Percentiles rank a stretch among this genome's conserved stretches.
Conservation (phyloP, 2,113 vertebrate species). For the Podarcis raffonei region DNA sequence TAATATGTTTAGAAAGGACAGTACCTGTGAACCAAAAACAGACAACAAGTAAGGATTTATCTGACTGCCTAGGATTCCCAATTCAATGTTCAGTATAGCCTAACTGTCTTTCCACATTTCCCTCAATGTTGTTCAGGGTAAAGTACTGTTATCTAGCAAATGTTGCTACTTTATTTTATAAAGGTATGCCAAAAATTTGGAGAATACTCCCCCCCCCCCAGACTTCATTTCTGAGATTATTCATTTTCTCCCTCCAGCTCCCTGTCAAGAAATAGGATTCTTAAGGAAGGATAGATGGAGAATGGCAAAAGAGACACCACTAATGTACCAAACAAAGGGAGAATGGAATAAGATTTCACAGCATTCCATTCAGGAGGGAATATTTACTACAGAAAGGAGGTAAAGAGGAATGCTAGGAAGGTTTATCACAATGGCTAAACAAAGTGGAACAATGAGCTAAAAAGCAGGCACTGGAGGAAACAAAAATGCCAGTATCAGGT, state of each 20-base stretch:
- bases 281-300: not conserved
- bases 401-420: not conserved
- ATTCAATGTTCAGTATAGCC: not conserved
- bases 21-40: constrained; percentile 38
- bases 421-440: not conserved
- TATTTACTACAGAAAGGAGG: not conserved
- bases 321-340: not conserved
- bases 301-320: not conserved
- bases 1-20: constrained; percentile 43
- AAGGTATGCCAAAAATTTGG: no score
- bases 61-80: constrained; percentile 23
- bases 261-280: not conserved
- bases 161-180: not conserved
- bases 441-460: not conserved
- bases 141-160: constrained; percentile 3
- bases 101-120: constrained; percentile 27
- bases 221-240: not conserved
- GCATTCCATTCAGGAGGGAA: not conserved
- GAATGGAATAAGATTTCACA: not conserved
- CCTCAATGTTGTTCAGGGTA: constrained; percentile 19
- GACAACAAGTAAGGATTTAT: constrained; percentile 15
- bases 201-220: not conserved
- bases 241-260: no score
- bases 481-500: not conserved
- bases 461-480: not conserved